Evolutionary conservation across 30 jellyfish, hydroid and myxozoan species (phyloP), one percentile per base, ranked within the genome.

Genomic region (Phacellophora camtschatica): DNA sequence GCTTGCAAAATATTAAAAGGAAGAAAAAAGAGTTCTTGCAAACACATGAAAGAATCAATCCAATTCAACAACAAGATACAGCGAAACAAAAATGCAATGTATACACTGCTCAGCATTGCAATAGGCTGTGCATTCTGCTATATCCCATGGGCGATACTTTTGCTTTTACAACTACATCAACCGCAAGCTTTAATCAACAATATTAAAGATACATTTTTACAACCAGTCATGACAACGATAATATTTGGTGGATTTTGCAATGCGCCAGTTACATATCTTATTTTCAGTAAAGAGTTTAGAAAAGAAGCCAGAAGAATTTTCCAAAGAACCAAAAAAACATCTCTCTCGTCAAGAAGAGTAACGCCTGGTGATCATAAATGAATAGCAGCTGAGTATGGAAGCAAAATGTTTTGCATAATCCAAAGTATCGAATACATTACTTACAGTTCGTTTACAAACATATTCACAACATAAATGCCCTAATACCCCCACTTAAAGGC

Each of bases 271-370:
- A 78, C 90, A n/a, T 78, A 78, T 37, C 19, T 62, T 25, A 57
- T 78, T 4, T 78, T 78, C 82, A 78, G 90, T 65, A 32, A 64
- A 33, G 90, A 78, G 50, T 78, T 78, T 65, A 28, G 90, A 41
- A 78, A 78, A 33, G 90, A 78, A 18, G 36, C 36, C 2, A 78
- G 33, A n/a, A 49, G 65, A 19, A 36, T 78, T 12, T 59, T 78
- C 34, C 13, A 5, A 13, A 39, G 66, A 63, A 62, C 24, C 77
- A 36, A 32, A 48, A 15, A 27, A 18, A 33, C 9, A 1, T 6
- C 35, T 4, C n/a, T 4, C 11, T 27, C 34, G 16, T 23, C 88
- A 27, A 6, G 70, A 16, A 33, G 70, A 7, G 55, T 48, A 1
- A 53, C 37, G 31, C n/a, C n/a, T n/a, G n/a, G n/a, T n/a, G n/a